phyloP scores from a whole-genome alignment of 2,113 vertebrate genomes.

The Carassius carassius region DNA sequence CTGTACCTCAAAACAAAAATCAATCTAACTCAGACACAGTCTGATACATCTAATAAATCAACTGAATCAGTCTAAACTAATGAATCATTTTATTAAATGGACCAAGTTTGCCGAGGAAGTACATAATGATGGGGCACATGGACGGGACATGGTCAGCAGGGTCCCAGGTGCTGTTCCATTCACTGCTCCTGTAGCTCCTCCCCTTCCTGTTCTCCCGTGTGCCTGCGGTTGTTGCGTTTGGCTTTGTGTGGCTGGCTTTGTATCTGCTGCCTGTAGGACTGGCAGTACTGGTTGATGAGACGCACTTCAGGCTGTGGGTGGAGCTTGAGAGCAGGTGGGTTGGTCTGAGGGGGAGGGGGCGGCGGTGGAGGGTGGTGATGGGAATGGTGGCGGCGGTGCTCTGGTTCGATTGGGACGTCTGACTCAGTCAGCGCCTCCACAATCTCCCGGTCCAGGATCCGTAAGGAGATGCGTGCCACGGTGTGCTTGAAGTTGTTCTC shows the following conservation, averaged over 20 bases:
- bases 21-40: slow-evolving; percentile 13
- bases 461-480: slow-evolving; percentile 74
- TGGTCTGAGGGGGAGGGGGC: slow-evolving; percentile 51
- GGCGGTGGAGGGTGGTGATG: slow-evolving; percentile 48
- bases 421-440: slow-evolving; percentile 73
- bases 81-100: slow-evolving; percentile 1
- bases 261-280: slow-evolving; percentile 61
- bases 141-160: slow-evolving; percentile 15
- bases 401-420: slow-evolving; percentile 31
- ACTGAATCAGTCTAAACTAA: neutral
- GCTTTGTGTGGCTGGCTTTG: slow-evolving; percentile 52
- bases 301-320: slow-evolving; percentile 59
- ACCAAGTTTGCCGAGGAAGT: neutral
- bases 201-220: slow-evolving; percentile 36
- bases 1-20: slow-evolving; percentile 32
- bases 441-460: slow-evolving; percentile 79
- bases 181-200: slow-evolving; percentile 40
- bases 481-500: slow-evolving; percentile 86
- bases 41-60: slow-evolving; percentile 1
- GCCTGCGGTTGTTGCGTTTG: slow-evolving; percentile 60
- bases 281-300: slow-evolving; percentile 67
- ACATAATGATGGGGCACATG: neutral
- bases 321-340: slow-evolving; percentile 31
- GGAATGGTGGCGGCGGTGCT: slow-evolving; percentile 22
- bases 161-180: slow-evolving; percentile 4